Base-by-base conservation (phyloP, 2,113 vertebrate species). In the Myrmophylax atrothorax region DNA sequence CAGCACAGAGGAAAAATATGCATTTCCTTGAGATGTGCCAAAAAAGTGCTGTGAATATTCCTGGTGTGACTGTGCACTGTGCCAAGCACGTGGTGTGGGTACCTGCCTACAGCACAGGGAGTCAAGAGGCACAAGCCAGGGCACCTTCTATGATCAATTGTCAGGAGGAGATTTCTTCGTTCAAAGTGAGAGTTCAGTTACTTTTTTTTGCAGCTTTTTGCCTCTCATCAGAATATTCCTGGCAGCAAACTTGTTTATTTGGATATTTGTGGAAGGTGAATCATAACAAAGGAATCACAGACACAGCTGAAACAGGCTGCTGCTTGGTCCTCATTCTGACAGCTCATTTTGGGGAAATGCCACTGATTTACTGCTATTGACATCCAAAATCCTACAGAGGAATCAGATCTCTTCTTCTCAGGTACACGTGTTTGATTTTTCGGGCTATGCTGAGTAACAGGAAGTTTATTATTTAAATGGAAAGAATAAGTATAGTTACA, bases 211-310 rank as follows among this genome's bases (percentile, higher is more conserved):
- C 50, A 78, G 47, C 0, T 13, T 56, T 73, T 87, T 84, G 58
- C 28, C 62, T 94, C 75, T 96, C 23, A 23, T 46, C 67, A 70
- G 73, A 75, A 44, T 76, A 44, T 56, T 91, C 37, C 29, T 95
- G 95, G 94, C 91, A 95, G 49, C 58, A 82, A 89, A 87, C 35
- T 92, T 96, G 94, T 92, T 96, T 96, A 60, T 95, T 96, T 84
- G 84, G 93, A 89, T 94, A 82, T 94, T 96, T 96, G 91, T 87
- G 40, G 84, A 91, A 96, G 93, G 91, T 95, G 95, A 96, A 95
- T 96, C 94, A 96, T 87, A 87, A 92, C 70, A 89, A 92, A 96
- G 94, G 93, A 96, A 95, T 96, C 55, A 76, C 84, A 92, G 89
- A 73, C 5, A 0, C 77, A 87, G 91, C 93, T 89, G 87, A 92